Evolutionary conservation across 2,797 vertebrate species (phyloP), one percentile per base, ranked within the genome.

Genomic region (Sebastes minor): DNA sequence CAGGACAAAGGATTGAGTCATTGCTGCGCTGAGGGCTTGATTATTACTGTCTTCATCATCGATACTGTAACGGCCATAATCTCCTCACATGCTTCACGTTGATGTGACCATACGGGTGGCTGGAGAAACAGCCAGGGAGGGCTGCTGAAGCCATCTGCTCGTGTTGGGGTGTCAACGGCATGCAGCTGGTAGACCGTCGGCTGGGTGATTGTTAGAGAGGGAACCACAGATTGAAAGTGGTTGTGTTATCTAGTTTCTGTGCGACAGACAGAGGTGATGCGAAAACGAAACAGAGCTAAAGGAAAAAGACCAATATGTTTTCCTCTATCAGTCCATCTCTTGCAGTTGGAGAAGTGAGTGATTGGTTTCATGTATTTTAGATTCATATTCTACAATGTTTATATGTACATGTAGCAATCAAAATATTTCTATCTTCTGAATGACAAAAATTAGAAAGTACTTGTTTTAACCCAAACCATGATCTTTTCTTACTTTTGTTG

Each of bases 71-170:
- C 13, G 67, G 18, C 27, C 13, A 42, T 74, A 65, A 81, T 57
- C 71, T 62, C 32, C 68, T 71, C 8, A 53, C 76, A 67, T 73
- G 83, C 56, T 82, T 86, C 60, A 85, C 62, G 69, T 72, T 38
- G 13, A 60, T 77, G 57, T 60, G 56, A 92, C 80, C 91, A 92
- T 62, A 83, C 30, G 83, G 84, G 49, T 56, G 74, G 82, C 84
- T 81, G 84, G 73, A 74, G 70, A 75, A 89, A 80, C 87, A 80
- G 84, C 77, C 80, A 84, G 75, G 55, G 66, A 71, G 80, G 82
- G 27, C 85, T 71, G 84, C 89, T 87, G 78, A 61, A 78, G 75
- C 91, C 92, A 94, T 94, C 91, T 95, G 94, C 78, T 90, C 73
- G 6, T 35, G 68, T 80, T 56, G 65, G 77, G 83, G 75, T 64